Conservation (phyloP, 2,797 vertebrate genomes). For the Triplophysa yarkandensis region DNA sequence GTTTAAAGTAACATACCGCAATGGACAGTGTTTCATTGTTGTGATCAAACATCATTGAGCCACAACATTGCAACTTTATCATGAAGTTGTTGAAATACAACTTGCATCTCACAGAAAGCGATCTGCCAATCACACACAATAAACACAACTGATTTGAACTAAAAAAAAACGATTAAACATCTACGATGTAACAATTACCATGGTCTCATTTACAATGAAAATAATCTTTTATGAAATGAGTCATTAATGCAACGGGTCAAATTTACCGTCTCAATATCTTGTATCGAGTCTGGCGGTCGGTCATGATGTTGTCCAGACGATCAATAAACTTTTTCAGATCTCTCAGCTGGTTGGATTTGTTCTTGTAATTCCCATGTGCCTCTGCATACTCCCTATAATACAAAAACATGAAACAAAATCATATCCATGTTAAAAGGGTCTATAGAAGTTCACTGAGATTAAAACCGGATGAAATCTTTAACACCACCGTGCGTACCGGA, state of each 20-base stretch:
- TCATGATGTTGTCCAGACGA: slow-evolving; percentile 71
- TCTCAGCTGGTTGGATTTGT: slow-evolving; percentile 69
- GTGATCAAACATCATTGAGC: slow-evolving; percentile 74
- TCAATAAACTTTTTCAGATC: slow-evolving; percentile 70
- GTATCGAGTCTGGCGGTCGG: slow-evolving; percentile 70
- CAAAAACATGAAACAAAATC: no score
- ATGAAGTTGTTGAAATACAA: slow-evolving; percentile 74
- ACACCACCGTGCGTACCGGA: slow-evolving; percentile 58
- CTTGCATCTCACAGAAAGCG: slow-evolving; percentile 69
- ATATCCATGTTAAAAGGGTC: no score
- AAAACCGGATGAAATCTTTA: not conserved
- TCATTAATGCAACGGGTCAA: no score
- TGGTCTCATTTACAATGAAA: no score
- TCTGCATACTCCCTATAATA: slow-evolving; percentile 66
- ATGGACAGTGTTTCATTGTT: slow-evolving; percentile 66
- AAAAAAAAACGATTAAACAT: not conserved
- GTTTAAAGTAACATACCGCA: slow-evolving; percentile 47
- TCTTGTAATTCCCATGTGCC: slow-evolving; percentile 67
- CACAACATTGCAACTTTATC: slow-evolving; percentile 70
- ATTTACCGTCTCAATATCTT: slow-evolving; percentile 68
- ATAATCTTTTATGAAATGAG: no score
- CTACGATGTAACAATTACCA: no score
- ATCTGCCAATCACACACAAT: slow-evolving; percentile 40
- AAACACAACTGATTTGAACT: not conserved
- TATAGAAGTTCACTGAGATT: not conserved